These are phyloP conservation scores for Drosophila guanche DNA, from an alignment of 1,140 invertebrate genomes.

Conservation along the genomic window DNA sequence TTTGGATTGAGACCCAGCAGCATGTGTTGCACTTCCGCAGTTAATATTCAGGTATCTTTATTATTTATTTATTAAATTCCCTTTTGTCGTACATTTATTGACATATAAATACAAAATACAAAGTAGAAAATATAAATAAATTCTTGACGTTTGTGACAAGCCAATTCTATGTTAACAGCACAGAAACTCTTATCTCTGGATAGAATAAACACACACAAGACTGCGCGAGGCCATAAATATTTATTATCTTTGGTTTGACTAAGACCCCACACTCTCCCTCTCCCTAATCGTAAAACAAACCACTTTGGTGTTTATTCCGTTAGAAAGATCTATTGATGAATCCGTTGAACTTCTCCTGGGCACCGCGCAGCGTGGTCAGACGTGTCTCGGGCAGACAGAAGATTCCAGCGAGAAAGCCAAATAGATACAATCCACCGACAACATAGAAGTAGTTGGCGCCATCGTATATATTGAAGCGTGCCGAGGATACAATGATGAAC, in stretches of 20 bases:
- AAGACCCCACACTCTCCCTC: background rate
- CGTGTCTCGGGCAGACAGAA: slow-evolving; percentile 65
- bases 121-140: too few relatives aligned
- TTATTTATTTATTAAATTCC: too few relatives aligned
- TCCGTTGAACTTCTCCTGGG: slow-evolving; percentile 52
- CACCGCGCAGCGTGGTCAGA: slow-evolving; percentile 49
- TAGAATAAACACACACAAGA: slow-evolving; percentile 9
- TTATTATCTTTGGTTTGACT: slow-evolving; percentile 33
- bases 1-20: background rate
- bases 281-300: background rate
- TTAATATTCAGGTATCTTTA: too few relatives aligned
- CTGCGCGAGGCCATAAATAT: slow-evolving; percentile 18
- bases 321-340: slow-evolving; percentile 9
- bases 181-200: slow-evolving; percentile 14
- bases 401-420: slow-evolving; percentile 35
- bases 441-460: slow-evolving; percentile 43
- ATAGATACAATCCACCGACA: slow-evolving; percentile 45
- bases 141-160: too few relatives aligned
- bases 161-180: slow-evolving; percentile 8
- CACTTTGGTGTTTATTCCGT: too few relatives aligned
- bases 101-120: too few relatives aligned
- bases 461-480: background rate
- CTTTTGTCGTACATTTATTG: too few relatives aligned
- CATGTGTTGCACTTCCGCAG: too few relatives aligned
- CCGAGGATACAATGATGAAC: slow-evolving; percentile 37